These are phyloP conservation scores for Platerodrilus igneus DNA, from an alignment of 2,888 invertebrate genomes.

Conservation along the genomic window DNA sequence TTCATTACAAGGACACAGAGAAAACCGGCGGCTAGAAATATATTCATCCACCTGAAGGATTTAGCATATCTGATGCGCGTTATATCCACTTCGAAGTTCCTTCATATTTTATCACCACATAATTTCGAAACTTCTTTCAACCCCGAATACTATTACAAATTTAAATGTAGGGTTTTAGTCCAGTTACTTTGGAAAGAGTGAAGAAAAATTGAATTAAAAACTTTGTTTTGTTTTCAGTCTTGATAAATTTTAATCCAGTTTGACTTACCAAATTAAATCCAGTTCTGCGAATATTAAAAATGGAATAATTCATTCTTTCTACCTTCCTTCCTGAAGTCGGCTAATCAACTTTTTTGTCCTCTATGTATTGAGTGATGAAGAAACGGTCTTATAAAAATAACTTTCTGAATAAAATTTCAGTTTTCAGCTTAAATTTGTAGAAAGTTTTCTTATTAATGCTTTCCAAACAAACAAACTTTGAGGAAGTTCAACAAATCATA, in stretches of 20 bases:
- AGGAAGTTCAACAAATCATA: no score
- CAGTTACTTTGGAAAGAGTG: conserved; percentile 22
- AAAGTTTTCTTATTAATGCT: no score
- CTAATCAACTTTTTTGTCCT: conserved; percentile 12
- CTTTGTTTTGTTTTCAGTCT: conserved; percentile 26
- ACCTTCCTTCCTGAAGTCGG: conserved; percentile 13
- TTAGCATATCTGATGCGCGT: conserved; percentile 34
- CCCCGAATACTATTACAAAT: conserved; percentile 30
- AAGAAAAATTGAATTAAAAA: conserved; percentile 27
- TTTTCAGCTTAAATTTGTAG: no score
- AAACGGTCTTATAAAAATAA: no score
- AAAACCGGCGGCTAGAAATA: conserved; percentile 31
- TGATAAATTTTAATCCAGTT: conserved; percentile 25
- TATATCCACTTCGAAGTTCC: conserved; percentile 31
- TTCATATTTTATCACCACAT: conserved; percentile 36
- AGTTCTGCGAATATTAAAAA: conserved; percentile 20
- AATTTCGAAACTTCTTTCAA: conserved; percentile 33
- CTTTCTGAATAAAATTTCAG: no score
- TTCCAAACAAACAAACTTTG: no score
- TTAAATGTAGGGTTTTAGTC: conserved; percentile 26
- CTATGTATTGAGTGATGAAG: conserved; percentile 11
- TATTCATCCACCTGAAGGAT: conserved; percentile 35
- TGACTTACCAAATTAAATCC: conserved; percentile 21
- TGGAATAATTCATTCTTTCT: conserved; percentile 21
- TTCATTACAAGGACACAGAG: conserved; percentile 28